phyloP scores from a whole-genome alignment of 2,113 vertebrate species.

The Pungitius pungitius region DNA sequence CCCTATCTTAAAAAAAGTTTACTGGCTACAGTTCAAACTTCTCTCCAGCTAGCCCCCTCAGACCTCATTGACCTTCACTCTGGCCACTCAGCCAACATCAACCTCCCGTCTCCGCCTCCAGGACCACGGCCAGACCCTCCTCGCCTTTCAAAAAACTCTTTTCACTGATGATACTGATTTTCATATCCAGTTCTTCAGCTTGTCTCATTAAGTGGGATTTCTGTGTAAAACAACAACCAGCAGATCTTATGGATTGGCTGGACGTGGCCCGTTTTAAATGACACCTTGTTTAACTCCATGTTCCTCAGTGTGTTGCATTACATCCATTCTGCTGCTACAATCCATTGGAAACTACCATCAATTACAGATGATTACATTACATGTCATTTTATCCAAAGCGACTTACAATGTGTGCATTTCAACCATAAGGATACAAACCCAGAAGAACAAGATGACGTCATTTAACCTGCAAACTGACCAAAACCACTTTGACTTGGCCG shows the following conservation, averaged over 20 bases:
- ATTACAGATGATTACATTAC: not conserved
- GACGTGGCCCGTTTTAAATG: not conserved
- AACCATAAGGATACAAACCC: too few relatives aligned
- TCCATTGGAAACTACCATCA: too few relatives aligned
- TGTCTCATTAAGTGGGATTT: not conserved
- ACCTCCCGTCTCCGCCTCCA: constrained; percentile 14
- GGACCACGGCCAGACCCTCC: constrained; percentile 14
- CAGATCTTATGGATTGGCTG: not conserved
- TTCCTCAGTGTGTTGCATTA: not conserved
- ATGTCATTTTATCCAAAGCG: too few relatives aligned
- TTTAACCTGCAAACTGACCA: not conserved
- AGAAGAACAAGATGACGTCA: too few relatives aligned
- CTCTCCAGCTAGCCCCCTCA: not conserved
- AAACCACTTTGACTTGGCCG: not conserved
- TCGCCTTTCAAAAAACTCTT: constrained; percentile 6
- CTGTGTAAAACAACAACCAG: not conserved
- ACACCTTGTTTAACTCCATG: not conserved
- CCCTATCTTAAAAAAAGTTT: not conserved
- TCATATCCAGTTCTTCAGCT: not conserved
- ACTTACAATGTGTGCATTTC: too few relatives aligned
- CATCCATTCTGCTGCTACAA: too few relatives aligned
- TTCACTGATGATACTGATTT: not conserved
- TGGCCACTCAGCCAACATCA: constrained; percentile 20
- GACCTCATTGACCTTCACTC: constrained; percentile 31
- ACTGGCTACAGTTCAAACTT: not conserved